Conservation (phyloP, 2,113 vertebrate genomes). For the Malurus melanocephalus region DNA sequence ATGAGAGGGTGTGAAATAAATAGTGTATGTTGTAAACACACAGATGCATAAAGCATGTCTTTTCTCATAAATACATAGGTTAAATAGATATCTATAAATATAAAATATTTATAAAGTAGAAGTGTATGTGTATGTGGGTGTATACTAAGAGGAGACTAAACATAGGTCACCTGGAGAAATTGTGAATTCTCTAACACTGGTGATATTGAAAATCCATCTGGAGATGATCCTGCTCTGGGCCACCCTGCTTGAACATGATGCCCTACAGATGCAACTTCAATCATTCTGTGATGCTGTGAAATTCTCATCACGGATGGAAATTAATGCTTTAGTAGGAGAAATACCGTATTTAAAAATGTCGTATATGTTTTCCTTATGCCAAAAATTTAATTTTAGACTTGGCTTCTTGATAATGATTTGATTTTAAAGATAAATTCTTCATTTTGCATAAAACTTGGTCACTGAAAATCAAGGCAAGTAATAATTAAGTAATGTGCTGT, state of each 20-base stretch:
- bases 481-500: not conserved
- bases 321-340: not conserved
- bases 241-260: not conserved
- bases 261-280: not conserved
- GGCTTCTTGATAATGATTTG: not conserved
- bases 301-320: not conserved
- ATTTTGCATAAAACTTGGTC: not conserved
- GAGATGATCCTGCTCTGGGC: not conserved
- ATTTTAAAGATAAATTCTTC: not conserved
- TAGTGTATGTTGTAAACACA: not conserved
- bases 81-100: not conserved
- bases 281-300: not conserved
- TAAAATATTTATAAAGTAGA: not conserved
- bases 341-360: not conserved
- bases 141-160: not conserved
- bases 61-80: not conserved
- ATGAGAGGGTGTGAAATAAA: not conserved
- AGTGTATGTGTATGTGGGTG: fast-evolving
- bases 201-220: not conserved
- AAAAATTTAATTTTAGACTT: not conserved
- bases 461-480: not conserved
- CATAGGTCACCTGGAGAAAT: not conserved
- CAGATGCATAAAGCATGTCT: not conserved
- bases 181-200: not conserved
- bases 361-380: not conserved